A percentile compares a stretch with the other conserved stretches of the same genome.
Evolutionary conservation across 2,888 invertebrate genomes (phyloP).

Genomic region (Watsonalla binaria): DNA sequence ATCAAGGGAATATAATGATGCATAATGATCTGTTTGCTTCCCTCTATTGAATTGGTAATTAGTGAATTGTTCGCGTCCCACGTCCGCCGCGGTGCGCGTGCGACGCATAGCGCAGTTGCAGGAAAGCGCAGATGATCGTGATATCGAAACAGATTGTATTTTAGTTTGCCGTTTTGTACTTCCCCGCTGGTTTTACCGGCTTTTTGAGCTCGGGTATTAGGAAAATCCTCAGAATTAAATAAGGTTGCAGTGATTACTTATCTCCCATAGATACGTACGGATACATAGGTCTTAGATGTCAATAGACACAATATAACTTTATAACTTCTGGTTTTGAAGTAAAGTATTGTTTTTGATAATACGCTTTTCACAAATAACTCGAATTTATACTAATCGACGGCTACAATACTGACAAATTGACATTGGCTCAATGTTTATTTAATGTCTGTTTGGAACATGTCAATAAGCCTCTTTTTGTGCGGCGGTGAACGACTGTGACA

Average conservation of each 20-base stretch:
- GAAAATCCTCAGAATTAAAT: too few relatives aligned
- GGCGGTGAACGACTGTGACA: slow-evolving; percentile 21
- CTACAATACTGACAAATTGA: neutral
- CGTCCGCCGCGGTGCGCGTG: slow-evolving; percentile 27
- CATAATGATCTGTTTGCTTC: slow-evolving; percentile 44
- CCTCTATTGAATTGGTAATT: slow-evolving; percentile 71
- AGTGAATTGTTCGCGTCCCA: slow-evolving; percentile 48
- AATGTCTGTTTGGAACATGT: slow-evolving; percentile 9
- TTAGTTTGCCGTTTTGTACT: too few relatives aligned
- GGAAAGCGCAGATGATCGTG: neutral
- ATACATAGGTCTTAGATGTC: too few relatives aligned
- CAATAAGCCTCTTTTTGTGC: slow-evolving; percentile 10
- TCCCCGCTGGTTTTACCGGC: too few relatives aligned
- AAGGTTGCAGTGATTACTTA: too few relatives aligned
- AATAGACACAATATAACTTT: too few relatives aligned
- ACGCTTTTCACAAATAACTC: too few relatives aligned
- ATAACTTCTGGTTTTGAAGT: too few relatives aligned
- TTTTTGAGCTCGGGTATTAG: too few relatives aligned
- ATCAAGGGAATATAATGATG: slow-evolving; percentile 27
- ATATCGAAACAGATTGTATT: too few relatives aligned
- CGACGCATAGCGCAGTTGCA: slow-evolving; percentile 1
- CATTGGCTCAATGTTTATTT: slow-evolving; percentile 4
- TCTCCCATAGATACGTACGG: too few relatives aligned
- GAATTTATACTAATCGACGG: neutral
- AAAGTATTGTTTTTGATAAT: too few relatives aligned